Percentiles rank a stretch among this genome's conserved stretches.
phyloP scores from a whole-genome alignment of 2,888 invertebrate species.

The Drosophila siamana region DNA sequence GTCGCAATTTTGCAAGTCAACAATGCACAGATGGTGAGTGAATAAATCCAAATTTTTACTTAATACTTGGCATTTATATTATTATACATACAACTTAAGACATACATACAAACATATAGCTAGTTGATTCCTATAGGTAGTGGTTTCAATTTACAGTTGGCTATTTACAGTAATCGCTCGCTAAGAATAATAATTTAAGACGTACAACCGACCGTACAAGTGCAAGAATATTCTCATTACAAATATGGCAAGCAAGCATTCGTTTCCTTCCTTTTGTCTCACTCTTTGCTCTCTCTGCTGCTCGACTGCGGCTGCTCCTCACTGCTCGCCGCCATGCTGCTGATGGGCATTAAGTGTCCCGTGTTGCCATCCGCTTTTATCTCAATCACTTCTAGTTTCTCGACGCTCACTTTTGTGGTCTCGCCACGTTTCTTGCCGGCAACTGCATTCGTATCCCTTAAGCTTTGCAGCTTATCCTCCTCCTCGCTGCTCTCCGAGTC shows the following conservation, averaged over 20 bases:
- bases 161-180: conserved; percentile 75
- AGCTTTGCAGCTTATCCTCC: conserved; percentile 58
- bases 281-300: conserved; percentile 23
- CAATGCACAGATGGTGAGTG: conserved; percentile 54
- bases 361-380: conserved; percentile 85
- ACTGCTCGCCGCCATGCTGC: conserved; percentile 30
- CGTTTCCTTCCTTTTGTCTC: conserved; percentile 28
- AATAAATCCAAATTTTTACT: conserved; percentile 24
- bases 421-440: conserved; percentile 42
- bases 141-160: conserved; percentile 59
- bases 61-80: conserved; percentile 69
- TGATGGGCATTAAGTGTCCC: conserved; percentile 83
- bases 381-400: conserved; percentile 85
- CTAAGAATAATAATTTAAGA: conserved; percentile 71
- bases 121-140: conserved; percentile 48
- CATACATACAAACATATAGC: conserved; percentile 26
- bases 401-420: conserved; percentile 81
- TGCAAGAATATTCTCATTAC: conserved; percentile 61
- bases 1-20: conserved; percentile 35
- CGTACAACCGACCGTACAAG: conserved; percentile 39
- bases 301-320: conserved; percentile 12
- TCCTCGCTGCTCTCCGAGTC: conserved; percentile 45
- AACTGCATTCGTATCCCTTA: conserved; percentile 55
- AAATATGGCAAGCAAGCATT: conserved; percentile 76
- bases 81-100: conserved; percentile 17